Evolutionary conservation across 2,797 vertebrate species (phyloP), one percentile per base, ranked within the genome.

Genomic region (Euphonia xanthogaster): DNA sequence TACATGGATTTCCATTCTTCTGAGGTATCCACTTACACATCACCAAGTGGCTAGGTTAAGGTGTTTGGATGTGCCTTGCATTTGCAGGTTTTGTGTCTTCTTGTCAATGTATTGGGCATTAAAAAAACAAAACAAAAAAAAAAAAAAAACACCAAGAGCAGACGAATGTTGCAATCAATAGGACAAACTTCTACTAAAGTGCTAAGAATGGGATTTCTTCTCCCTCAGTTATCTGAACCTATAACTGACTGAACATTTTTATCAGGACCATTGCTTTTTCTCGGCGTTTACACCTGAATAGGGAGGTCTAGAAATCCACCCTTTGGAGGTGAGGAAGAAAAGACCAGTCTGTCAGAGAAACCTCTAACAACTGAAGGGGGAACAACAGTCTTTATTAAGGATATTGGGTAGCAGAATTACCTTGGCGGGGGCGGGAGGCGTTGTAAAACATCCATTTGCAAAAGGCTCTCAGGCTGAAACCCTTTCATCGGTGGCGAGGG

Each of bases 381-480:
- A 90, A 88, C 62, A 93, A 62, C 89, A 72, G 83, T 84, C 88
- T 95, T 97, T 90, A 95, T 93, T 88, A 95, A 90, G 90, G 93
- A 88, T 95, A 86, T 75, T 66, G 93, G 90, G 80, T 50, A 87
- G 86, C 83, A 82, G 92, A 86, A 91, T 95, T 92, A 96, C 94
- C 95, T 95, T 92, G 89, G 81, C 45, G 74, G 89, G 87, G 84
- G 83, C 73, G 83, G 85, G 91, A 75, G 80, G 89, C 88, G 86
- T 86, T 91, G 88, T 95, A 96, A 97, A 96, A 95, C 88, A 94
- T 62, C 75, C 93, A 79, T 92, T 92, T 95, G 93, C 94, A 82
- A 96, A 74, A 81, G 55, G 90, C 90, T 97, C 92, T 92, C 90
- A 88, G 73, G 83, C 90, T 92, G 92, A 81, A 95, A 88, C 58